phyloP scores from a whole-genome alignment of 2,113 vertebrate species.

The Marmota flaviventris region DNA sequence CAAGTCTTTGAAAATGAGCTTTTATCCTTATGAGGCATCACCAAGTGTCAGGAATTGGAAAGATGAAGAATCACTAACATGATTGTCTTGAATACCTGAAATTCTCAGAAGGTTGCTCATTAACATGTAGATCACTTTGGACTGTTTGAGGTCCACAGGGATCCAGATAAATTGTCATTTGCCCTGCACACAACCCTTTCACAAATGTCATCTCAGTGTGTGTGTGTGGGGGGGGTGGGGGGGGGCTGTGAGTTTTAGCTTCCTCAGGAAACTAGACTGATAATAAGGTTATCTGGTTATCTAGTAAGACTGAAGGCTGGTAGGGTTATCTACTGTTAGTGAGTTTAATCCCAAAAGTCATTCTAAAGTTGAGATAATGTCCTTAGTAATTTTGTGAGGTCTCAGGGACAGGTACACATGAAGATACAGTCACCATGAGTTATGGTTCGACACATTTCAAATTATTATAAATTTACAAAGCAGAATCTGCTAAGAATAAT shows the following conservation, averaged over 20 bases:
- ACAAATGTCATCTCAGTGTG: not conserved
- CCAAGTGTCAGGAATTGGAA: not conserved
- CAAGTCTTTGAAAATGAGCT: not conserved
- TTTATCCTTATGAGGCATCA: constrained; percentile 45
- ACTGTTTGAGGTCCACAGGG: not conserved
- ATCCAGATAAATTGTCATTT: not conserved
- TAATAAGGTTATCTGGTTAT: not conserved
- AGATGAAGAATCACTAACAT: not conserved
- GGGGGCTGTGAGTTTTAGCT: not conserved
- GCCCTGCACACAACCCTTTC: not conserved
- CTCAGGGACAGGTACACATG: not conserved
- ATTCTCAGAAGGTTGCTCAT: not conserved
- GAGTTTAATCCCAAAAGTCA: not conserved
- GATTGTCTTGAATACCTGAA: not conserved
- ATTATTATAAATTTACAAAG: constrained; percentile 6
- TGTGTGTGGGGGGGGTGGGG: not conserved
- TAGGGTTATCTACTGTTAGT: not conserved
- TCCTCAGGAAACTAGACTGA: not conserved
- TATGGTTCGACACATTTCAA: not conserved
- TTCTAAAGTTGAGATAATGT: not conserved
- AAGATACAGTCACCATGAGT: not conserved
- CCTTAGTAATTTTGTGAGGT: not conserved
- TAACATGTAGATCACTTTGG: not conserved
- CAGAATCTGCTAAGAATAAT: not conserved
- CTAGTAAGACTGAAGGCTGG: not conserved